Evolutionary conservation across 2,888 invertebrate species (phyloP), one percentile per base, ranked within the genome.

Genomic region (Epiblema foenella): DNA sequence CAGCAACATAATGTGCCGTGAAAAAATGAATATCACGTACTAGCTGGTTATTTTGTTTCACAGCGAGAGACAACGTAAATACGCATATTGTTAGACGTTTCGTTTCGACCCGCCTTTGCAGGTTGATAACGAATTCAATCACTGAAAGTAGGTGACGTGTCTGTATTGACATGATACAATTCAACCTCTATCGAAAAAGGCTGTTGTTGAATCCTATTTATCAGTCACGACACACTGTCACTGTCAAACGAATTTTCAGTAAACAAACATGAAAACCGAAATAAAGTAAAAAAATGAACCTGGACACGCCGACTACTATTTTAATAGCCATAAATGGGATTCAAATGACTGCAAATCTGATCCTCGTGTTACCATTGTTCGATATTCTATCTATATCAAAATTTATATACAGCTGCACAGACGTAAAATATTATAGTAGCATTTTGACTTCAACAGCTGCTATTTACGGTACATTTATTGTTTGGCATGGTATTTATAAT

Each of bases 61-160:
- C 75, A 79, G 79, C 79, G 79, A 80, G 77, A 78, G 74, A 76
- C 75, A 74, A 74, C 79, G 81, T 83, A 85, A 85, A 85, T 85
- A 83, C 81, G 80, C 77, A 75, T 78, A 78, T 78, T 78, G 80
- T 82, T 81, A 81, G 82, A 85, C 80, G 79, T 85, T 84, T 83
- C 83, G 80, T 79, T 83, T 81, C 79, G 80, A 80, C 81, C 81
- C 82, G 77, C 42, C 46, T n/a, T 81, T 83, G 82, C 80, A 78
- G 77, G 76, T 82, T 83, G 86, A 88, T 88, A 88, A 87, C 82
- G 80, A 87, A 86, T 88, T 87, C 87, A 85, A 87, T 87, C 85
- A 86, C 76, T 78, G 75, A 79, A 62, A 70, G 46, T 72, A 64
- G 68, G 72, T 68, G 78, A 78, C 79, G 79, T 75, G 77, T 78